These are phyloP conservation scores for Mastomys coucha DNA, from an alignment of 2,113 vertebrate genomes.

Conservation along the genomic window DNA sequence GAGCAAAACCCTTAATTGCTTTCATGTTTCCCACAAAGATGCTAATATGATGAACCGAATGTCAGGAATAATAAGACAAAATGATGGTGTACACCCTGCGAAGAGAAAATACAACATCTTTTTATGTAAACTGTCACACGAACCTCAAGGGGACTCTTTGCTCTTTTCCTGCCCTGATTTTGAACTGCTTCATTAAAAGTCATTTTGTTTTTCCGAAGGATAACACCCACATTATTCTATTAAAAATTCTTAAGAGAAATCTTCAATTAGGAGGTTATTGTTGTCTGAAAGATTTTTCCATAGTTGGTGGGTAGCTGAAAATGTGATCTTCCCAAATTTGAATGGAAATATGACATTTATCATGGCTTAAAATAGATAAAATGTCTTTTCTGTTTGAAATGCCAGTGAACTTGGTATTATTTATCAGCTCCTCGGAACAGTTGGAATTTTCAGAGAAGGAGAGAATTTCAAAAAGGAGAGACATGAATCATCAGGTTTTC, in stretches of 20 bases:
- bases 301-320: conserved; percentile 80
- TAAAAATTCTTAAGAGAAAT: conserved; percentile 83
- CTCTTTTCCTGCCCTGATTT: conserved; percentile 83
- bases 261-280: conserved; percentile 84
- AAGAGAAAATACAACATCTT: conserved; percentile 85
- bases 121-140: conserved; percentile 84
- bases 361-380: conserved; percentile 79
- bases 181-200: conserved; percentile 85
- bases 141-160: conserved; percentile 81
- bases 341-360: conserved; percentile 81
- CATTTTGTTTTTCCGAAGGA: conserved; percentile 83
- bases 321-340: conserved; percentile 80
- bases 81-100: conserved; percentile 81
- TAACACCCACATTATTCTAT: conserved; percentile 84
- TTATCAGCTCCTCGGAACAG: conserved; percentile 75
- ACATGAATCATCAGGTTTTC: conserved; percentile 54
- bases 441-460: conserved; percentile 64
- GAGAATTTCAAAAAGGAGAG: conserved; percentile 60
- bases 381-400: conserved; percentile 78
- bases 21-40: conserved; percentile 79
- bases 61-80: conserved; percentile 83
- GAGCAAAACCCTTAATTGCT: conserved; percentile 69
- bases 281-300: conserved; percentile 81
- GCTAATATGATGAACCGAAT: conserved; percentile 79
- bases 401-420: conserved; percentile 79